Evolutionary conservation across 2,797 vertebrate species (phyloP).

Genomic region (Pseudomugil gertrudae): DNA sequence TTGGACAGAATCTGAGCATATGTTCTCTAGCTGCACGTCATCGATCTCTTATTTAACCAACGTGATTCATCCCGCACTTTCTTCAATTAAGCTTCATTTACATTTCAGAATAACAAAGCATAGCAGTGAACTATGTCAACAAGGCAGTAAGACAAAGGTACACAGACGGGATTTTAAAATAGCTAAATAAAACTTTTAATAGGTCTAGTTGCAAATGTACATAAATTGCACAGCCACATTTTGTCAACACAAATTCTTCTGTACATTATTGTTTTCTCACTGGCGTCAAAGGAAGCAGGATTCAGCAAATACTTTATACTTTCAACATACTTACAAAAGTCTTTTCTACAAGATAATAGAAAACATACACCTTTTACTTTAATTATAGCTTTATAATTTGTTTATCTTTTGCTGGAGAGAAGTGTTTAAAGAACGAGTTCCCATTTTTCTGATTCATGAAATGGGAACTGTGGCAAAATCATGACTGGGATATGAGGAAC

Average conservation of each 20-base stretch:
- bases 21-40: slow-evolving; percentile 43
- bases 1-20: slow-evolving; percentile 55
- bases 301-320: slow-evolving; percentile 89
- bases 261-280: slow-evolving; percentile 97
- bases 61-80: slow-evolving; percentile 13
- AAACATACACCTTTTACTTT: slow-evolving; percentile 91
- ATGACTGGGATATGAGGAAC: background rate
- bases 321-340: slow-evolving; percentile 99
- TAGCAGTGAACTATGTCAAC: background rate
- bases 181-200: slow-evolving; percentile 99
- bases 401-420: slow-evolving; percentile 58
- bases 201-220: slow-evolving; percentile 99
- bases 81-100: slow-evolving; percentile 38
- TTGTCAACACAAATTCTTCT: slow-evolving; percentile 92
- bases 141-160: slow-evolving; percentile 20
- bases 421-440: slow-evolving; percentile 49
- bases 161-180: slow-evolving; percentile 84
- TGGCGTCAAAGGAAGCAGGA: slow-evolving; percentile 84
- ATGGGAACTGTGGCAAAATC: slow-evolving; percentile 10
- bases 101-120: slow-evolving; percentile 31
- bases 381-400: slow-evolving; percentile 77
- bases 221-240: slow-evolving; percentile 98
- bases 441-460: slow-evolving; percentile 30
- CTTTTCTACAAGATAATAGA: slow-evolving; percentile 94
- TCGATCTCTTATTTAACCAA: slow-evolving; percentile 47